Evolutionary conservation across 1,140 invertebrate genomes (phyloP).

Genomic region (Araneus ventricosus): DNA sequence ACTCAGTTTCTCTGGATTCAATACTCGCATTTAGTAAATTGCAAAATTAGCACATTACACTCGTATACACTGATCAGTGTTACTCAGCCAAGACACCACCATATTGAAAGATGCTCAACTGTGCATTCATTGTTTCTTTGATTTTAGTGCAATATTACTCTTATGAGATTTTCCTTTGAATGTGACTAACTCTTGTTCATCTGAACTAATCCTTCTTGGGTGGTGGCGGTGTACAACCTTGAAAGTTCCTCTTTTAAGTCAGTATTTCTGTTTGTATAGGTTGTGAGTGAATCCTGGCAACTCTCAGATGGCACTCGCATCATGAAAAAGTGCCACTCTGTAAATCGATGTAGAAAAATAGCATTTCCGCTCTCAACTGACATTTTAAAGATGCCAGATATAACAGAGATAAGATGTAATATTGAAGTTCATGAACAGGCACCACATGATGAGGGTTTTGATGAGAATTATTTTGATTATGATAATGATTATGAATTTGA

Average conservation of each 20-base stretch:
- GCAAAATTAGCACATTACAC: no score
- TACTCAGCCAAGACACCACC: no score
- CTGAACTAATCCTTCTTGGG: slow-evolving; percentile 49
- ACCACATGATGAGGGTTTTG: not conserved
- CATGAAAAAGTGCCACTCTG: slow-evolving; percentile 70
- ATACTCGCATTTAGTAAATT: no score
- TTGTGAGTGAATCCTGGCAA: slow-evolving; percentile 58
- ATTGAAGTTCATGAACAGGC: slow-evolving; percentile 69
- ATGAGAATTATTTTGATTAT: not conserved
- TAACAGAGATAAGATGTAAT: slow-evolving; percentile 66
- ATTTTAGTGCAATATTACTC: no score
- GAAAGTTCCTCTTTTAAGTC: not conserved
- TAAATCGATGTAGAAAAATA: slow-evolving; percentile 68
- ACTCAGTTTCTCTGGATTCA: no score
- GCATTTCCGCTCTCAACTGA: slow-evolving; percentile 31
- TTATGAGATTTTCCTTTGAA: not conserved
- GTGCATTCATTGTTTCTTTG: no score
- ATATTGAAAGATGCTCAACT: no score
- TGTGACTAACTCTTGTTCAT: not conserved
- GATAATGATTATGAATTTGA: not conserved
- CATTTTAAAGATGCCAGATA: slow-evolving; percentile 35
- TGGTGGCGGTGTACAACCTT: slow-evolving; percentile 20
- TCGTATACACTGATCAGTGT: no score
- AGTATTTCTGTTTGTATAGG: slow-evolving; percentile 64
- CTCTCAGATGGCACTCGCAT: slow-evolving; percentile 55